Percentiles rank a stretch among this genome's conserved stretches.
Evolutionary conservation across 2,113 vertebrate species (phyloP).

Genomic region (Gymnogyps californianus): DNA sequence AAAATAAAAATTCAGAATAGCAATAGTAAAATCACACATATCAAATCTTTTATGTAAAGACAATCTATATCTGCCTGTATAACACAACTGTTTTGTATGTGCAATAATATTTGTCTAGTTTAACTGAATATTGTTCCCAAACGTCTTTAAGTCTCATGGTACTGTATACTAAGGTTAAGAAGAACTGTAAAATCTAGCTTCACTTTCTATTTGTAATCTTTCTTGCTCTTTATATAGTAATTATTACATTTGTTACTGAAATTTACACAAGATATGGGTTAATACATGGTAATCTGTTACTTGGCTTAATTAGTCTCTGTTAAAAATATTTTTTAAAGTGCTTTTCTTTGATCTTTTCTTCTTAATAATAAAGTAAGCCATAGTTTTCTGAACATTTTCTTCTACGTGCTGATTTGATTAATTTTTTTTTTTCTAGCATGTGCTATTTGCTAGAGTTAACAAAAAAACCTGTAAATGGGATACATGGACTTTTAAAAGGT

Average conservation of each 20-base stretch:
- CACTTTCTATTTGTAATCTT: background rate
- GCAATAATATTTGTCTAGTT: background rate
- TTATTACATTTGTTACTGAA: background rate
- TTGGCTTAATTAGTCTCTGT: background rate
- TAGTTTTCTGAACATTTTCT: background rate
- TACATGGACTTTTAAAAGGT: slow-evolving; percentile 19
- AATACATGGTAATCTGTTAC: background rate
- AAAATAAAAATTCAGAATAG: background rate
- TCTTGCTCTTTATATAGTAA: background rate
- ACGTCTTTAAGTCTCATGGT: background rate
- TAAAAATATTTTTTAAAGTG: background rate
- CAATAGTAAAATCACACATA: background rate
- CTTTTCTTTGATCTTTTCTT: background rate
- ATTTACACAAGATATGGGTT: background rate
- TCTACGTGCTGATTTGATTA: background rate
- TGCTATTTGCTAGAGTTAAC: background rate
- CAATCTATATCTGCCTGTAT: background rate
- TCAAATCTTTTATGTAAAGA: background rate
- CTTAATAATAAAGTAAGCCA: background rate
- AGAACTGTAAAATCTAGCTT: background rate
- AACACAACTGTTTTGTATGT: background rate
- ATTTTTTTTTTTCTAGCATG: background rate
- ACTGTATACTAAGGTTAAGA: background rate
- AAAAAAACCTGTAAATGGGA: background rate
- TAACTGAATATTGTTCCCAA: background rate